Evolutionary conservation across 2,888 invertebrate species (phyloP).

Genomic region (Empis livida): DNA sequence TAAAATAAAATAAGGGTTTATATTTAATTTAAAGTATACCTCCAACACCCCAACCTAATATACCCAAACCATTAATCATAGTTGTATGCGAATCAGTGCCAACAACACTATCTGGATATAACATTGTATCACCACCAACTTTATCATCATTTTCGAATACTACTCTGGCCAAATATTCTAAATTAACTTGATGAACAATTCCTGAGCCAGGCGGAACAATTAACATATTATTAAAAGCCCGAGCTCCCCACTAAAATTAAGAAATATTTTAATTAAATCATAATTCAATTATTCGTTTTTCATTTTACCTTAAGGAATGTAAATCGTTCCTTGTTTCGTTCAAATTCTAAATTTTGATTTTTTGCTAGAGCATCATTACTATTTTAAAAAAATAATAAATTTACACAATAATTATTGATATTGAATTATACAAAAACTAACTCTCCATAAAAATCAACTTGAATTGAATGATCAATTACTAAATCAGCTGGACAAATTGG

Average conservation of each 20-base stretch:
- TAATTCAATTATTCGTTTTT: neutral
- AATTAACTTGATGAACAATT: conserved; percentile 96
- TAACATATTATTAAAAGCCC: conserved; percentile 88
- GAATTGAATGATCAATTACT: conserved; percentile 96
- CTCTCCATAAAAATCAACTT: conserved; percentile 82
- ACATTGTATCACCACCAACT: conserved; percentile 32
- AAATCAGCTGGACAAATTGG: conserved; percentile 95
- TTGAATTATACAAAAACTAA: no score
- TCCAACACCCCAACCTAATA: conserved; percentile 82
- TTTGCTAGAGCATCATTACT: conserved; percentile 78
- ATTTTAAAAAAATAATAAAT: conserved; percentile 13
- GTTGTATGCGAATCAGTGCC: conserved; percentile 99
- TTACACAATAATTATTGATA: no score
- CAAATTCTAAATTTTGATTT: conserved; percentile 91
- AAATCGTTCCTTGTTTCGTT: conserved; percentile 90
- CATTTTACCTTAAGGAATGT: conserved; percentile 75
- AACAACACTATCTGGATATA: conserved; percentile 86
- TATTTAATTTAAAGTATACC: no score
- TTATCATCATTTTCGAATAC: conserved; percentile 56
- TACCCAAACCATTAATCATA: conserved; percentile 95
- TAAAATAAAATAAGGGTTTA: no score
- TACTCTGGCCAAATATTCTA: conserved; percentile 85
- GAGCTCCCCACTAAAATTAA: conserved; percentile 82
- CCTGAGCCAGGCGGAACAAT: conserved; percentile 98
- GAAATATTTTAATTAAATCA: conserved; percentile 10